Base-by-base conservation (phyloP, 2,888 invertebrate species). In the Ditula angustiorana region DNA sequence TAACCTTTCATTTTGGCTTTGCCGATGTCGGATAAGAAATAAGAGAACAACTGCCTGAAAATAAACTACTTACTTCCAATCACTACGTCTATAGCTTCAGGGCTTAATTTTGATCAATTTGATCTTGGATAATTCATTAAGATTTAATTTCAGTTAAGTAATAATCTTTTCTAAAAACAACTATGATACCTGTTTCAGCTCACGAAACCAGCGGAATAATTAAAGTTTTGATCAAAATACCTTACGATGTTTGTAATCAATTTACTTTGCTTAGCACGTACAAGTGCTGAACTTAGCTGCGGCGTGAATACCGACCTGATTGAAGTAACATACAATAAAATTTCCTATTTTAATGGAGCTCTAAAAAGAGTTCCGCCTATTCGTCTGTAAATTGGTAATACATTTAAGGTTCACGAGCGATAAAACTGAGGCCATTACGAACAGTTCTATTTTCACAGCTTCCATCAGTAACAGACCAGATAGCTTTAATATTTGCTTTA, bases 361-460 rank as follows among this genome's bases (percentile, higher is more conserved):
- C 61, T 55, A 56, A 61, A 46, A 55, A 47, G 47, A 35, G 47
- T 61, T 62, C 49, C 49, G 56, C 62, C 35, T 56, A 30, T 56
- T 56, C 56, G 37, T 37, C 23, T 41, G 49, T 23, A 63, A 63
- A 57, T 63, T 63, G 62, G 57, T 63, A 57, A 63, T 57, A 63
- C 57, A 56, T 63, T 63, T 63, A 63, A 21, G 44, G 50, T 63
- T 63, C 56, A 63, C 57, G 57, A 50, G 41, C 56, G 13, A 63
- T 63, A 63, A 63, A 63, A 62, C 16, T 5, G 37, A 7, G 13
- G 28, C 28, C 21, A 28, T 37, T 50, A 49, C 30, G 28, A 41
- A 63, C 30, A 50, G 23, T 23, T 53, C 33, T 13, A 23, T 30
- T 24, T 63, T 50, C 19, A 24, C 23, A 16, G 33, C 33, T 13